Percentiles rank a stretch among this genome's conserved stretches.
phyloP scores from a whole-genome alignment of 2,797 vertebrate species.

The Falco berigora region DNA sequence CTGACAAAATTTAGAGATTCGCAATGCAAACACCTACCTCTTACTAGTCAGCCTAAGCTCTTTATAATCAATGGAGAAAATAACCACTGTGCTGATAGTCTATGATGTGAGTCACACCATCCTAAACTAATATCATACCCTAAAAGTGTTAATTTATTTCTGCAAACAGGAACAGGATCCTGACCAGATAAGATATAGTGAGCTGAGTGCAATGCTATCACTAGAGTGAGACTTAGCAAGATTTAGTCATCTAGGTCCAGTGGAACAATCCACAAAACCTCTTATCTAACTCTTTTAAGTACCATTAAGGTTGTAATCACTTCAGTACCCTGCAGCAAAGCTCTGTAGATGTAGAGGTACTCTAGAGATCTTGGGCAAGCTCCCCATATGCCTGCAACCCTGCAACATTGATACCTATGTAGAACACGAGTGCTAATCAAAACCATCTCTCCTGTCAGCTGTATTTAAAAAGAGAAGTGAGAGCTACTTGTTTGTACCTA shows the following conservation, averaged over 20 bases:
- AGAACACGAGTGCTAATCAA: background rate
- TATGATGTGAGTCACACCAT: background rate
- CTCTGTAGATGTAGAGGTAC: background rate
- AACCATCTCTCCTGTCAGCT: background rate
- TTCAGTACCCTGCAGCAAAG: background rate
- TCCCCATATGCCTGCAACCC: background rate
- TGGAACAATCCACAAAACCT: background rate
- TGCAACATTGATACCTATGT: background rate
- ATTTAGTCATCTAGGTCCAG: background rate
- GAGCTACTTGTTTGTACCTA: too few relatives aligned
- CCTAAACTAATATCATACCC: background rate
- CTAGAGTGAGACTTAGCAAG: background rate
- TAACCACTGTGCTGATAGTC: background rate
- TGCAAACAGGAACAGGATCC: background rate
- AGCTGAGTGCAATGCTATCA: background rate
- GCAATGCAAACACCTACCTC: background rate
- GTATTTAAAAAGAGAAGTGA: too few relatives aligned
- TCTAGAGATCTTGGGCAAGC: background rate
- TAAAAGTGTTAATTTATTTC: background rate
- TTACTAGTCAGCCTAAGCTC: background rate
- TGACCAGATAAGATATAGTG: background rate
- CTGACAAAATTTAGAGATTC: background rate
- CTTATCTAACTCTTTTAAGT: background rate
- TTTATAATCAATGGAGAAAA: background rate
- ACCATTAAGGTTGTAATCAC: background rate